Conservation (phyloP, 2,797 vertebrate species). For the Leptoclinus maculatus region DNA sequence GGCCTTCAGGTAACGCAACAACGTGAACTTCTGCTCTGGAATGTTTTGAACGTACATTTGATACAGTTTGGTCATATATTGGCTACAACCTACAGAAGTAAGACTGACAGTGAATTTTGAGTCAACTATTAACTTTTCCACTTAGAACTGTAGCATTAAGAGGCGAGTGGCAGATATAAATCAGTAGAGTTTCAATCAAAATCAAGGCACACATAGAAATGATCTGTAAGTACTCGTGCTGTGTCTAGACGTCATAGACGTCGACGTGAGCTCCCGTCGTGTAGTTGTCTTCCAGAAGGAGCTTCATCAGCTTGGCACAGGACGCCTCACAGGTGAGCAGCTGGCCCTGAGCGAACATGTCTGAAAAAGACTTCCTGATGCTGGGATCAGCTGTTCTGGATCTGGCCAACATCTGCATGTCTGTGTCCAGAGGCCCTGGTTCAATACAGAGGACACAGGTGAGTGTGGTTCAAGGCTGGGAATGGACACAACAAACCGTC, state of each 20-base stretch:
- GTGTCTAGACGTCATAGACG: constrained; percentile 82
- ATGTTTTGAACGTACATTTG: neutral
- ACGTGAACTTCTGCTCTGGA: neutral
- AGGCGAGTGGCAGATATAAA: neutral
- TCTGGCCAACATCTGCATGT: constrained; percentile 87
- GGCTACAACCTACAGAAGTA: neutral
- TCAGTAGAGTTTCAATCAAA: neutral
- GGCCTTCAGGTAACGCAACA: too few relatives aligned
- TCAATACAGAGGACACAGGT: neutral
- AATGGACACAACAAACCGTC: neutral
- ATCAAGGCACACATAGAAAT: constrained; percentile 26
- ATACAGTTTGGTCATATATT: neutral
- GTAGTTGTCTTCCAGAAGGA: constrained; percentile 87
- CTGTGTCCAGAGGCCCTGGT: constrained; percentile 88
- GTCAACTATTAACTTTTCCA: neutral
- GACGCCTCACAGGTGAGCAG: constrained; percentile 85
- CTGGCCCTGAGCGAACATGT: constrained; percentile 72
- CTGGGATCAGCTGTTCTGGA: constrained; percentile 70
- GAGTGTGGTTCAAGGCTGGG: neutral
- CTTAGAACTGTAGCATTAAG: neutral
- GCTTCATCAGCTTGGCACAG: constrained; percentile 85
- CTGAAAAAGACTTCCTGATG: constrained; percentile 62
- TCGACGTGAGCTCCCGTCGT: constrained; percentile 89
- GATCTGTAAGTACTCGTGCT: neutral
- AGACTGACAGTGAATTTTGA: neutral